phyloP scores from a whole-genome alignment of 2,113 vertebrate genomes.

The Sinocyclocheilus anophthalmus region DNA sequence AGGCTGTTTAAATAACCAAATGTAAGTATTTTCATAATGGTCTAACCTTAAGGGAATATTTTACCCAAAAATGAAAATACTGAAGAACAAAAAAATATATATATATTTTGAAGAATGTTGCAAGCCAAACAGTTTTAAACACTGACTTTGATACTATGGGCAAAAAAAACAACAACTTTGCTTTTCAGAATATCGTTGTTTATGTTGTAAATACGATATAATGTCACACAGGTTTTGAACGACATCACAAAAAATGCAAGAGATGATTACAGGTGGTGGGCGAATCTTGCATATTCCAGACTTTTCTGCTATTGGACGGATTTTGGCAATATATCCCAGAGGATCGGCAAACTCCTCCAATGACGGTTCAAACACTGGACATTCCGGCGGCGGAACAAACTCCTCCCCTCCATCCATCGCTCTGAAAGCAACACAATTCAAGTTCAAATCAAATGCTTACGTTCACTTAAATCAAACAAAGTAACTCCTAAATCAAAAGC shows the following conservation, averaged over 20 bases:
- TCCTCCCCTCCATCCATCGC: conserved; percentile 81
- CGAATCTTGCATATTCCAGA: conserved; percentile 98
- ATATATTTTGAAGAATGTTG: too few species aligned
- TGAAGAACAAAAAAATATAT: too few species aligned
- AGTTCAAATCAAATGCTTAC: conserved; percentile 19
- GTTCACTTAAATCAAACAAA: not conserved
- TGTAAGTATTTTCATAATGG: not conserved
- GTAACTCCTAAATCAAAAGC: not conserved
- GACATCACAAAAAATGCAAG: not conserved
- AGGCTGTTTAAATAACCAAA: conserved; percentile 6
- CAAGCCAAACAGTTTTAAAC: too few species aligned
- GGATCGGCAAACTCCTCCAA: conserved; percentile 98
- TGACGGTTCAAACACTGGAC: conserved; percentile 95
- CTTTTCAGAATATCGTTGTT: not conserved
- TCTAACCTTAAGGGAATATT: not conserved
- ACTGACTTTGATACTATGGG: not conserved
- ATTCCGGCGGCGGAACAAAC: conserved; percentile 95
- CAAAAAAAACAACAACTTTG: not conserved
- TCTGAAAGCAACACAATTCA: conserved; percentile 59
- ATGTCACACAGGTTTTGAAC: too few species aligned
- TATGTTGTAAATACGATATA: too few species aligned
- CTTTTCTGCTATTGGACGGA: conserved; percentile 94
- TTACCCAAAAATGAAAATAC: too few species aligned
- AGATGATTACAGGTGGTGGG: conserved; percentile 85
- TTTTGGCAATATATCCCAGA: conserved; percentile 93